These are phyloP conservation scores for Asteroscopus sphinx DNA, from an alignment of 2,888 invertebrate species.

Conservation along the genomic window DNA sequence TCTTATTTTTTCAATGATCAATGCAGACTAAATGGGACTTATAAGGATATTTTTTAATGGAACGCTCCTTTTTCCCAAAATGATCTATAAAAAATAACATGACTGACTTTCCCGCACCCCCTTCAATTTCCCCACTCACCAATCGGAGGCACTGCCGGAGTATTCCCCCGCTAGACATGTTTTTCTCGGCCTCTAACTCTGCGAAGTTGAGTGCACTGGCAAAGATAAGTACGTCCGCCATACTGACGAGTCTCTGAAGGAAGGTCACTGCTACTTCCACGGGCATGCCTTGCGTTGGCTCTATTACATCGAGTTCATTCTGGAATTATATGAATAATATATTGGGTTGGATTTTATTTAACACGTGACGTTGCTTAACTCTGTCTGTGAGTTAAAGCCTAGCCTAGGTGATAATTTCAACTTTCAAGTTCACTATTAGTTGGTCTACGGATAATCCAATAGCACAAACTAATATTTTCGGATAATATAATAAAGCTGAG, in stretches of 20 bases:
- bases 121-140: conserved; percentile 86
- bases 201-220: conserved; percentile 99
- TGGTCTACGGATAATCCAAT: too few relatives aligned
- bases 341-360: not conserved
- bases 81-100: conserved; percentile 54
- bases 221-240: conserved; percentile 99
- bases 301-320: conserved; percentile 99
- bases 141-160: conserved; percentile 98
- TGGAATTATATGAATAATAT: conserved; percentile 69
- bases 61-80: too few relatives aligned
- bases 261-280: conserved; percentile 99
- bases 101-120: conserved; percentile 14
- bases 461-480: too few relatives aligned
- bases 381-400: too few relatives aligned
- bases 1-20: too few relatives aligned
- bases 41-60: too few relatives aligned
- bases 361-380: too few relatives aligned
- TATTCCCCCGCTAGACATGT: conserved; percentile 99
- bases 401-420: too few relatives aligned
- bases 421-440: too few relatives aligned
- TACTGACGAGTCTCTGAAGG: conserved; percentile 98
- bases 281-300: conserved; percentile 99
- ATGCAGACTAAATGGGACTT: too few relatives aligned
- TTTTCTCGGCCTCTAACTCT: conserved; percentile 99
- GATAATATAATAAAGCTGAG: too few relatives aligned